Base-by-base conservation (phyloP, 2,888 invertebrate species). In the Nineta flava region DNA sequence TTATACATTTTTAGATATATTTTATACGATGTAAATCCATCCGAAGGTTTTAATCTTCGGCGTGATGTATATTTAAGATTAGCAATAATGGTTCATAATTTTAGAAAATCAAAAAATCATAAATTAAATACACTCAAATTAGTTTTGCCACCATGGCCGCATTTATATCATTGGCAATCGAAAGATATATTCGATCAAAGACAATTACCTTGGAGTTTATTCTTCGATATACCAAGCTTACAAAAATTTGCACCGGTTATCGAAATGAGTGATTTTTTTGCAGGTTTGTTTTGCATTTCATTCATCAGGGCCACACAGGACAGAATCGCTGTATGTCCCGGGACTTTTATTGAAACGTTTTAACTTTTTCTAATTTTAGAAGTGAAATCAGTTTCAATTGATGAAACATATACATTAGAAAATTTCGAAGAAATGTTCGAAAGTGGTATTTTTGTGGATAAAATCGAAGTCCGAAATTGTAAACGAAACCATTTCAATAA, bases 31-130 rank as follows among this genome's bases (percentile, higher is more conserved):
- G 84, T 97, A 0, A 97, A 97, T 71, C 83, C 83, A 2, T 83
- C 87, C 0, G 97, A 99, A 72, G 99, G 99, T 0, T 99, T 99
- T 62, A 99, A 99, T 71, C 73, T 99, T 53, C 75, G 95, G 13
- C 75, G 97, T 34, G 97, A 99, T 71, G 96, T 99, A 2, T 97
- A 92, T 61, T 83, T 97, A 74, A 76, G 97, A 57, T 75, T 94
- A 59, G 93, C 95, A 1, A 82, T 87, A 45, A 80, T 95, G 61
- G 72, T 90, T 0, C 74, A 81, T 31, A 75, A 80, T 52, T 70
- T 92, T 49, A 72, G 77, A 51, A 71, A 72, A 50, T 62, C 59
- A 3, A 53, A 57, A 45, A 63, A 67, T 10, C 66, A 67, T 0
- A 62, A 64, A 51, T 68, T 69, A 44, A 64, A 64, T 16, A 69